Base-by-base conservation (phyloP, 1,140 invertebrate species). In the Scylla paramamosain region DNA sequence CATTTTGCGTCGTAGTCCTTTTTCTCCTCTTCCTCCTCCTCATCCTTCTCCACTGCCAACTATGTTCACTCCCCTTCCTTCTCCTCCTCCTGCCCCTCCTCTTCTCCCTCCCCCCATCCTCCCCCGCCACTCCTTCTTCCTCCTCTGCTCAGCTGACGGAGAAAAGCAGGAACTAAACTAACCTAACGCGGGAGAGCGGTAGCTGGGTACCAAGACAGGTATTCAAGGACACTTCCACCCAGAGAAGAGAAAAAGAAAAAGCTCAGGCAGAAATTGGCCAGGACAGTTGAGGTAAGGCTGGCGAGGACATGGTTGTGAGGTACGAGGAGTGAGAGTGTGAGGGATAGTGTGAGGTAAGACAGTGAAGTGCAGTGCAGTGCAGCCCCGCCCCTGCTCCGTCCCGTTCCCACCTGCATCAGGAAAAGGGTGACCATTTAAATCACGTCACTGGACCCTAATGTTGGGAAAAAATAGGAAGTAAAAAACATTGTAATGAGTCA, bases 401-500 rank as follows among this genome's bases (percentile, higher is more conserved):
- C 39, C 39, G 39, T 39, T 6, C 39, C 6, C 67, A 77, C 67
- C 12, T n/a, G 25, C 20, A 77, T 77, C 20, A 77, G n/a, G 10
- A 12, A 59, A 77, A 8, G 67, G 67, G 1, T 1, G 67, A 77
- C 6, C 67, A 7, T 77, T 77, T 77, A 77, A 77, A n/a, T n/a
- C n/a, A n/a, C 20, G 67, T 0, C 67, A 8, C 67, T 77, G 25
- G 25, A n/a, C n/a, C 12, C 25, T n/a, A n/a, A 77, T 77, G 67
- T 0, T 1, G n/a, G 0, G 67, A 77, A 77, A 77, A 77, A 77
- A 77, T n/a, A 77, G 25, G 6, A n/a, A 20, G 67, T 77, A n/a
- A n/a, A 77, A 77, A 77, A 77, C 20, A 77, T 77, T n/a, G 67
- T n/a, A n/a, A 77, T 77, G 67, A 77, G 67, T n/a, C 67, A 77